Percentiles rank a stretch among this genome's conserved stretches.
phyloP scores from a whole-genome alignment of 2,113 vertebrate species.

The Anser cygnoides region DNA sequence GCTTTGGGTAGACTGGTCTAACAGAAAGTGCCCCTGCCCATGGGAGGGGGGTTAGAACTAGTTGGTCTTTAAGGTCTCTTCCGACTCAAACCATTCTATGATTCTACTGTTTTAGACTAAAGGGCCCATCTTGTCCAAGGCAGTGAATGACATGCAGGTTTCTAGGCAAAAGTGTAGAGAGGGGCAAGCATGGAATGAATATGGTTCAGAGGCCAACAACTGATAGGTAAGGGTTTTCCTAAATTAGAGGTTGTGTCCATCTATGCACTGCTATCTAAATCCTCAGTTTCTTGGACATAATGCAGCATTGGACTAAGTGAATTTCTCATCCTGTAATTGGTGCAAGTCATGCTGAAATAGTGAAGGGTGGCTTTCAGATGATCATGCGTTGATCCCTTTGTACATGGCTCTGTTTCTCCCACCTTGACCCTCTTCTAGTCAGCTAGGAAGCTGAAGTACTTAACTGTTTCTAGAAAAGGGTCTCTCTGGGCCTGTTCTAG shows the following conservation, averaged over 20 bases:
- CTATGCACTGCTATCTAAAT: neutral
- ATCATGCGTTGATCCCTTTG: neutral
- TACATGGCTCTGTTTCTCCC: neutral
- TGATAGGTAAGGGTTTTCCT: neutral
- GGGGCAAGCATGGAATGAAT: neutral
- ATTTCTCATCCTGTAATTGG: neutral
- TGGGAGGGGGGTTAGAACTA: too few species aligned
- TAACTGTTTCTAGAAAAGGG: neutral
- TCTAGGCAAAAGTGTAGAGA: neutral
- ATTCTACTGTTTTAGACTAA: neutral
- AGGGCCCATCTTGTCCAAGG: neutral
- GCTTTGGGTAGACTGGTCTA: too few species aligned
- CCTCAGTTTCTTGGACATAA: neutral
- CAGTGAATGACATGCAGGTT: neutral
- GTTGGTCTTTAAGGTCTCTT: too few species aligned
- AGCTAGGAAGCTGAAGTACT: neutral
- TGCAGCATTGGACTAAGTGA: neutral
- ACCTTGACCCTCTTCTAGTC: neutral
- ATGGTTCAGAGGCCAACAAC: neutral
- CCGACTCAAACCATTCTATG: too few species aligned
- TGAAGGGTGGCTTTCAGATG: too few species aligned
- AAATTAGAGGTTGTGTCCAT: neutral
- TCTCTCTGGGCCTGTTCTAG: neutral
- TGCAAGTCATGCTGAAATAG: neutral
- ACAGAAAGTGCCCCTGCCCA: too few species aligned